Evolutionary conservation across 2,888 invertebrate species (phyloP), one percentile per base, ranked within the genome.

Genomic region (Amorpha juglandis): DNA sequence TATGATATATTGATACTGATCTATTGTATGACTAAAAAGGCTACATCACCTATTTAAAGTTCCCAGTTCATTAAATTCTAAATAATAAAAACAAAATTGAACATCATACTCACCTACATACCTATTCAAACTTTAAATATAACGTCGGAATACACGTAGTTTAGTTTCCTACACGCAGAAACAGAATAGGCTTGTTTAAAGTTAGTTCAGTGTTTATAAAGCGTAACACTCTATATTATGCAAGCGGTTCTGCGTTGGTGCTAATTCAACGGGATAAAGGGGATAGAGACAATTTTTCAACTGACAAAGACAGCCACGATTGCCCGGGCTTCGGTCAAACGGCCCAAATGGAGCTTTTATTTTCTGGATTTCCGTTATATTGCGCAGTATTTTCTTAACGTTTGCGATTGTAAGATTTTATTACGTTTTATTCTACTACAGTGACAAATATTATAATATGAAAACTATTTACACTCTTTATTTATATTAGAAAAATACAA

Each of bases 281-380:
- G 68, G 64, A 62, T 58, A 58, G 65, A 69, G 71, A 67, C 74
- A 66, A 76, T 77, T 75, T 76, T 75, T 77, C 77, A 77, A 72
- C 69, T 73, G 77, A 69, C 74, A 75, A 58, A 12, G 63, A 65
- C 75, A 76, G 72, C 55, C 65, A 64, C 71, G 48, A 65, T 65
- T 35, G 58, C 58, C 55, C 38, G 35, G 47, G 48, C 55, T 55
- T 47, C 63, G 66, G 62, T 42, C 69, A 71, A 63, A 55, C 68
- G 70, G 67, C 73, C 72, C 72, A 69, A 71, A 73, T 69, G 71
- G 64, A 64, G 70, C 68, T 66, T 27, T 53, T 64, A 64, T 71
- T 70, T 68, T 68, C 55, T 64, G 69, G 64, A 71, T 71, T 71
- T 69, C 68, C 66, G 48, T 55, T 48, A 16, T 53, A 27, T 53